Base-by-base conservation (phyloP, 1,140 invertebrate genomes). In the Archegozetes longisetosus region DNA sequence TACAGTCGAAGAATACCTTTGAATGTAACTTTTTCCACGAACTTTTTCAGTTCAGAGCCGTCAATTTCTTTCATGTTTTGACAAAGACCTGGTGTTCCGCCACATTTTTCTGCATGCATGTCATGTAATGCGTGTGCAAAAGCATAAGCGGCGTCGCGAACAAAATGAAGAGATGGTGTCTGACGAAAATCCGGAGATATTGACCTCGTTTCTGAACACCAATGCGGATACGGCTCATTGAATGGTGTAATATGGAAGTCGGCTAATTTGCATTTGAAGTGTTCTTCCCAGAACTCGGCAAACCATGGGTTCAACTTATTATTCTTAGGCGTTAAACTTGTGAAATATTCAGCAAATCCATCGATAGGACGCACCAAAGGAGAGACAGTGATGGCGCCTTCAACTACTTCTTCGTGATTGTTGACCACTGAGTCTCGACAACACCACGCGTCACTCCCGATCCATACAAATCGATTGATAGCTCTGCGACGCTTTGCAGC, bases 361-460 rank as follows among this genome's bases (percentile, higher is more conserved):
- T 72, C 73, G 1, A 93, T 86, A 2, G 84, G 83, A 69, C 88
- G 86, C 17, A 88, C 87, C 67, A 88, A 84, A 0, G 89, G 89
- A 68, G 92, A 88, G 0, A 92, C 86, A 12, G 86, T 88, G 60
- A 93, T 77, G 1, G 89, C 90, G 17, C 69, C 70, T 48, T 72
- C 70, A n/a, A 76, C 75, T 65, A 88, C 85, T 0, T 80, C 75
- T 70, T 94, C 89, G 68, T 88, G 90, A 59, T 86, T 86, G 65
- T 86, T 81, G 0, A 84, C 88, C 3, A 94, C 91, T 40, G 94
- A 73, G 29, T 85, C 81, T 27, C 88, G 74, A 1, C 86, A 87
- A 68, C 83, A 85, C 88, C 88, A 92, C 1, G 90, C 91, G 69
- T 95, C 91, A 48, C 86, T 91, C 0, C 90, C 91, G 28, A 95